Conservation (phyloP, 1,140 invertebrate species). For the Pseudobourletiella spinata region DNA sequence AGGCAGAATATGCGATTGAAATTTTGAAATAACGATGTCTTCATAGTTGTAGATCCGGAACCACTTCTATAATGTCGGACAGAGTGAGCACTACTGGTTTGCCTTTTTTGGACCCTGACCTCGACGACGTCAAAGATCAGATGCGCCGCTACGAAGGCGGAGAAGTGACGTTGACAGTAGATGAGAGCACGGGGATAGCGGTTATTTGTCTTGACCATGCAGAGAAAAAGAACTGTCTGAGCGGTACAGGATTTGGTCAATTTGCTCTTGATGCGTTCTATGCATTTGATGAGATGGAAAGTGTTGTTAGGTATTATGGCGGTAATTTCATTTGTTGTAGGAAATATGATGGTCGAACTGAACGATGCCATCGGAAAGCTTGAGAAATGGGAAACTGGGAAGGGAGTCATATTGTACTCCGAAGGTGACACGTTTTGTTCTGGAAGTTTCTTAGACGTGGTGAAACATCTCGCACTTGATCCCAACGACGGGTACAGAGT, state of each 20-base stretch:
- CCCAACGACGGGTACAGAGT: constrained; percentile 44
- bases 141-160: constrained; percentile 37
- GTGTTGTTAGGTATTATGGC: too few relatives aligned
- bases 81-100: too few relatives aligned
- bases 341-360: constrained; percentile 53
- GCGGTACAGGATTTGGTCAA: constrained; percentile 36
- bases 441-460: constrained; percentile 50
- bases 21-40: too few relatives aligned
- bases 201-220: constrained; percentile 44
- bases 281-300: too few relatives aligned
- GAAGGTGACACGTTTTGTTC: constrained; percentile 49
- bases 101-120: neutral
- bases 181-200: constrained; percentile 45
- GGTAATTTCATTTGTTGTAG: constrained; percentile 37
- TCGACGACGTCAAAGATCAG: constrained; percentile 7
- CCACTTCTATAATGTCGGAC: too few relatives aligned
- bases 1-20: too few relatives aligned
- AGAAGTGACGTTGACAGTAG: constrained; percentile 41
- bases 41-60: too few relatives aligned
- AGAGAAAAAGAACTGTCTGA: constrained; percentile 47
- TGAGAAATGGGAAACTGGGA: constrained; percentile 47
- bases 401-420: constrained; percentile 48
- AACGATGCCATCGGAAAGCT: constrained; percentile 43
- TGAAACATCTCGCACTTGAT: constrained; percentile 39
- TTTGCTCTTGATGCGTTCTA: neutral